These are phyloP conservation scores for Linnaemya vulpina DNA, from an alignment of 2,888 invertebrate species.

Conservation along the genomic window DNA sequence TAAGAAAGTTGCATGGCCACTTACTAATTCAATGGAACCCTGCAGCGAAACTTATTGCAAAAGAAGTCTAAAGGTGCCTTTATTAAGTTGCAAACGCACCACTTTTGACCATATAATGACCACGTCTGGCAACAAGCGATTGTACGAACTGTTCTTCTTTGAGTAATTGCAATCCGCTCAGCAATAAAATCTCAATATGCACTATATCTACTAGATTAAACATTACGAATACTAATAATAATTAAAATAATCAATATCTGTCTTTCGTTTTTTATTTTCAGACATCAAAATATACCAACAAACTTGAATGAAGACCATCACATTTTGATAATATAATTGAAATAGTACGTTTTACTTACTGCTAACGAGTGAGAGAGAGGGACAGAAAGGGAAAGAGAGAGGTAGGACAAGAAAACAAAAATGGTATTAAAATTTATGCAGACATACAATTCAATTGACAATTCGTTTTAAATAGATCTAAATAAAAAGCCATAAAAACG, in stretches of 20 bases:
- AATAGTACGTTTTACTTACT: not conserved
- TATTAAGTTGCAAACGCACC: too few relatives aligned
- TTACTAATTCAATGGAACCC: too few relatives aligned
- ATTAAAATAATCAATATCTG: not conserved
- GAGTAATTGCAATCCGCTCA: too few relatives aligned
- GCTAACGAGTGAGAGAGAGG: not conserved
- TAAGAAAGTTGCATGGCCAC: too few relatives aligned
- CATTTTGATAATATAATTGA: not conserved
- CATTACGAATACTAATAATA: not conserved
- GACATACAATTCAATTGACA: conserved; percentile 63
- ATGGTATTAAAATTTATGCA: conserved; percentile 27
- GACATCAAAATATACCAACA: not conserved
- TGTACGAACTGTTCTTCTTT: too few relatives aligned
- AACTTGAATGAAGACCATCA: not conserved
- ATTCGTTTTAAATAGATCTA: conserved; percentile 65
- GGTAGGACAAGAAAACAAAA: not conserved
- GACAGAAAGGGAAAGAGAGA: not conserved
- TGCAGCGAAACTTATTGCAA: too few relatives aligned
- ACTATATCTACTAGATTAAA: too few relatives aligned
- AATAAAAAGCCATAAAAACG: conserved; percentile 59
- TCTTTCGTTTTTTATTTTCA: conserved; percentile 40
- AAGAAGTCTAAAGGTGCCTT: too few relatives aligned
- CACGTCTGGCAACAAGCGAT: too few relatives aligned
- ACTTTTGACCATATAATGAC: too few relatives aligned
- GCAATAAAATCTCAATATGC: too few relatives aligned